Evolutionary conservation across 1,140 invertebrate species (phyloP).

Genomic region (Tenebrio molitor): DNA sequence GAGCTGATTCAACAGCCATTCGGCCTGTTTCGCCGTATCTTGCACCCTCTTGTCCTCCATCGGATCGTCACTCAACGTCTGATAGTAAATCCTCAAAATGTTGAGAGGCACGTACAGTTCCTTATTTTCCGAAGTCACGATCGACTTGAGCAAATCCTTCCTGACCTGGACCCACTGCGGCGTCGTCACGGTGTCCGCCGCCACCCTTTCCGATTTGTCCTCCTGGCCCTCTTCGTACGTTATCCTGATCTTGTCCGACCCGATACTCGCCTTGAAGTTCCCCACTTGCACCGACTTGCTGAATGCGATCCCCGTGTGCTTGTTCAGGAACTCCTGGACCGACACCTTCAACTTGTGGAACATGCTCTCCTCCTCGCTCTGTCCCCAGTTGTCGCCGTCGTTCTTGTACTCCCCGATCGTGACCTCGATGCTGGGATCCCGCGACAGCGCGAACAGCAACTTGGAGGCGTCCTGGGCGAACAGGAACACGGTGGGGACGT

Average conservation of each 20-base stretch:
- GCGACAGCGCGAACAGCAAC: constrained; percentile 72
- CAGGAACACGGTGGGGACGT: constrained; percentile 92
- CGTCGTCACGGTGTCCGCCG: constrained; percentile 46
- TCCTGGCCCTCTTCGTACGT: constrained; percentile 44
- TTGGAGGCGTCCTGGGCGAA: constrained; percentile 84
- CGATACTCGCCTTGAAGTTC: constrained; percentile 60
- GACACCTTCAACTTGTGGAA: constrained; percentile 65
- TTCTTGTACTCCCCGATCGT: constrained; percentile 69
- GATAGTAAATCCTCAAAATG: constrained; percentile 63
- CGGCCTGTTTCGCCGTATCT: constrained; percentile 59
- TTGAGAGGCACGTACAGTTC: constrained; percentile 61
- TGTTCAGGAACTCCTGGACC: constrained; percentile 66
- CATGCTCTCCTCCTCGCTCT: constrained; percentile 63
- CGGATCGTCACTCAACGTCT: constrained; percentile 57
- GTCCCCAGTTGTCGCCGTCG: constrained; percentile 51
- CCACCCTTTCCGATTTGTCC: constrained; percentile 25
- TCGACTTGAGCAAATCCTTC: constrained; percentile 59
- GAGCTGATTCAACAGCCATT: constrained; percentile 62
- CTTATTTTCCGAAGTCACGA: constrained; percentile 59
- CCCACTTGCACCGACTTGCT: constrained; percentile 59
- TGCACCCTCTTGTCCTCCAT: constrained; percentile 52
- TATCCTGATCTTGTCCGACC: constrained; percentile 60
- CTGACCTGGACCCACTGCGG: constrained; percentile 61
- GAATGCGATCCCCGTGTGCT: constrained; percentile 63
- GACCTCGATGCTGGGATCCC: constrained; percentile 69